Conservation (phyloP, 2,113 vertebrate species). For the Pao palembangensis region DNA sequence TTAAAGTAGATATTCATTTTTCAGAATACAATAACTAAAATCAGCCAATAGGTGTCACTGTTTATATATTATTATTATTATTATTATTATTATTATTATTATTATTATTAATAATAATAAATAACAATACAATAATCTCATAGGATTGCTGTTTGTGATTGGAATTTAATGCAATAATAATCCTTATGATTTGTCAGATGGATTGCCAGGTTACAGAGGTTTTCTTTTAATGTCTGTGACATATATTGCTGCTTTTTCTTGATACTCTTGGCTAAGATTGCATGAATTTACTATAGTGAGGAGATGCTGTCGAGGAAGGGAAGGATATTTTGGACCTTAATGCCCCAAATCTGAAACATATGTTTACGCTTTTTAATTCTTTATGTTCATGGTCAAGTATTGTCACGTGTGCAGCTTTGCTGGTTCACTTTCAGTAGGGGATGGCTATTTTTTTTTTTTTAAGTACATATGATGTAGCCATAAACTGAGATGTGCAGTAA, state of each 20-base stretch:
- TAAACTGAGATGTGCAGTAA: not conserved
- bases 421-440: not conserved
- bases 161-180: constrained; percentile 38
- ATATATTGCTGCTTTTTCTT: not conserved
- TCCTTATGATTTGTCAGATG: constrained; percentile 2
- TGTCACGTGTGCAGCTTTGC: not conserved
- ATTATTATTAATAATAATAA: too few species aligned
- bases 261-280: not conserved
- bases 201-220: constrained; percentile 2
- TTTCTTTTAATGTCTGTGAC: not conserved
- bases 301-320: not conserved
- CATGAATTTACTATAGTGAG: not conserved
- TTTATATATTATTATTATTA: constrained; percentile 4
- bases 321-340: too few species aligned
- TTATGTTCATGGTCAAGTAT: too few species aligned
- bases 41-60: constrained; percentile 36
- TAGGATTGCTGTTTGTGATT: constrained; percentile 23
- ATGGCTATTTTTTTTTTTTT: not conserved
- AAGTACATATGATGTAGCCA: not conserved
- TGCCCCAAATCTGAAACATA: too few species aligned
- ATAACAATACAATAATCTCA: too few species aligned
- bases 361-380: too few species aligned
- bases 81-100: constrained; percentile 1
- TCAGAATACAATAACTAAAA: constrained; percentile 3
- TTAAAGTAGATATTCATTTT: not conserved